Conservation (phyloP, 2,888 invertebrate genomes). For the Crocallis elinguaria region DNA sequence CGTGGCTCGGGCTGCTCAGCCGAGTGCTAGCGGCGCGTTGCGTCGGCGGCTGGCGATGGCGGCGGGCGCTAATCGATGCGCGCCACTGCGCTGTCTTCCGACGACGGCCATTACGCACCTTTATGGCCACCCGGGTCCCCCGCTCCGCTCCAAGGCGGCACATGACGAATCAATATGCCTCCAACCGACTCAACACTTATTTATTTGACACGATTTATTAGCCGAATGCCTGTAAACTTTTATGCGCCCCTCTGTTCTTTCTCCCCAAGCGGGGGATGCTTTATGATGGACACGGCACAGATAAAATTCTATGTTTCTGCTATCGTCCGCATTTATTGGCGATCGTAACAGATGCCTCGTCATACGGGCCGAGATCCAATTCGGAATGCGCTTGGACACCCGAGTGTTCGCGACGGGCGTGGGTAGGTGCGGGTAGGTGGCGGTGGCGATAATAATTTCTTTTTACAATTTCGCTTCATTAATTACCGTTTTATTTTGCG, state of each 20-base stretch:
- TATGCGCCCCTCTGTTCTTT: conserved; percentile 70
- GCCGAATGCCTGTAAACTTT: conserved; percentile 83
- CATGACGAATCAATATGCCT: conserved; percentile 85
- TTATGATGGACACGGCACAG: conserved; percentile 78
- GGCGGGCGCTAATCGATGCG: conserved; percentile 89
- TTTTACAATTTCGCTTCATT: conserved; percentile 69
- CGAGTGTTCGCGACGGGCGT: conserved; percentile 26
- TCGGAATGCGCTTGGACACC: conserved; percentile 22
- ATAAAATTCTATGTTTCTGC: conserved; percentile 78
- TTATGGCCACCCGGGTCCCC: conserved; percentile 85
- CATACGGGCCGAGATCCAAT: conserved; percentile 45
- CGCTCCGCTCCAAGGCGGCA: conserved; percentile 78
- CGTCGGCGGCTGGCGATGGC: conserved; percentile 81
- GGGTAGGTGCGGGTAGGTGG: conserved; percentile 38
- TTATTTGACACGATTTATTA: conserved; percentile 85
- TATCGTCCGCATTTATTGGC: conserved; percentile 70
- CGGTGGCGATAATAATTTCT: conserved; percentile 61
- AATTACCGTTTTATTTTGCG: conserved; percentile 72
- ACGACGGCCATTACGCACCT: conserved; percentile 90
- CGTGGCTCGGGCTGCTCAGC: conserved; percentile 31
- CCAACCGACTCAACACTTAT: conserved; percentile 85
- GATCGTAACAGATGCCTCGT: conserved; percentile 71
- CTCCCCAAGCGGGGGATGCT: conserved; percentile 65
- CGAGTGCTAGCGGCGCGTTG: conserved; percentile 56
- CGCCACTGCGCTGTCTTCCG: conserved; percentile 88